Conservation (phyloP, 2,797 vertebrate genomes). For the Apogon talboti region DNA sequence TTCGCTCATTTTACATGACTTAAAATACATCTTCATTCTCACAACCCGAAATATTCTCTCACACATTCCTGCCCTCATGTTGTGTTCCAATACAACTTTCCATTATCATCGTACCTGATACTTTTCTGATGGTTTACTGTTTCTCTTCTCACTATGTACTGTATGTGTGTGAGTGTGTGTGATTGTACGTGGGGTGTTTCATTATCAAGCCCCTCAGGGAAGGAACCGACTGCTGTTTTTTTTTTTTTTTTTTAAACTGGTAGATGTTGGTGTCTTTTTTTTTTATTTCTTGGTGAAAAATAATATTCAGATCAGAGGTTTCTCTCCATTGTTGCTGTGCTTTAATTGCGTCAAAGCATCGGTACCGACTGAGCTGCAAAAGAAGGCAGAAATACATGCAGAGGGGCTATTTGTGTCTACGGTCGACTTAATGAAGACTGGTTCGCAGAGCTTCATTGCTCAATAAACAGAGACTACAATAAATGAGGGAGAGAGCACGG, state of each 20-base stretch:
- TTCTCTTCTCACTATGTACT: constrained; percentile 1
- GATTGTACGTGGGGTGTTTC: constrained; percentile 67
- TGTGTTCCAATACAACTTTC: constrained; percentile 2
- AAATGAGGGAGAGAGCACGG: constrained; percentile 31
- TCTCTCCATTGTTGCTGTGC: constrained; percentile 30
- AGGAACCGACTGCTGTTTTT: constrained; percentile 44
- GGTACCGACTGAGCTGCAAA: constrained; percentile 4
- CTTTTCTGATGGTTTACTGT: not conserved
- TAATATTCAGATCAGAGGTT: constrained; percentile 49
- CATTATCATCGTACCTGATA: constrained; percentile 1
- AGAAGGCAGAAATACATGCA: constrained; percentile 11
- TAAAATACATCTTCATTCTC: too few relatives aligned
- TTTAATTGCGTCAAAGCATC: constrained; percentile 63
- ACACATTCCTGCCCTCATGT: not conserved
- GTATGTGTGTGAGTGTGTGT: constrained; percentile 37
- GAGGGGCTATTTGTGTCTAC: constrained; percentile 1
- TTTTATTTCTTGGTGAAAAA: constrained; percentile 34
- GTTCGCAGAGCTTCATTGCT: constrained; percentile 41
- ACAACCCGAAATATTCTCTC: not conserved
- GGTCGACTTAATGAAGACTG: constrained; percentile 56
- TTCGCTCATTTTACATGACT: too few relatives aligned
- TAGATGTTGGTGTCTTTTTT: constrained; percentile 11
- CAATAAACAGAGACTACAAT: constrained; percentile 58
- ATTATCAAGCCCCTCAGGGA: constrained; percentile 72
- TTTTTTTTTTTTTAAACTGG: not conserved